Evolutionary conservation across 1,140 invertebrate genomes (phyloP), one percentile per base, ranked within the genome.

Genomic region (Ooceraea biroi): DNA sequence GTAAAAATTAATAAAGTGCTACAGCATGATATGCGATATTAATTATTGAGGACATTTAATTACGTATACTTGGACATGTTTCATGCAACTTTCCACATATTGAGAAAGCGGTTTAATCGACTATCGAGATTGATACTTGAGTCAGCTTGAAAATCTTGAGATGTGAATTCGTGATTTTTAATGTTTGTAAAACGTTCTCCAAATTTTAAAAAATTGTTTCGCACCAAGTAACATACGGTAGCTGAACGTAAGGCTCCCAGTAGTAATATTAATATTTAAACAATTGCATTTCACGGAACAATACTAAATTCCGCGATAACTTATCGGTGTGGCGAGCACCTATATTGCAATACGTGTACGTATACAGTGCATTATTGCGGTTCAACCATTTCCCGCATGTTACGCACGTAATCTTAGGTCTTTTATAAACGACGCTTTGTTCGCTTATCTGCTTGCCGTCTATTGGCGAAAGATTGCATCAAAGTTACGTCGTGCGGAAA

Each of bases 1-100:
- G 41, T 83, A 71, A 87, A 82, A 76, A 58, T 87, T 76, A 82
- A 85, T 74, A 25, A 83, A 57, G 12, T 66, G 84, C 14, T 25
- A 22, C n/a, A 36, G 65, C n/a, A 17, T 19, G 61, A 82, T 85
- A 84, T 73, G 57, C n/a, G 48, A 72, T 78, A 82, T 85, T 85
- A 83, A 87, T 86, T 85, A 86, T 87, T 63, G 48, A 58, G 71
- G 27, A 82, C 77, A 66, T 71, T 73, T 66, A 74, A 61, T 58
- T 17, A 69, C 17, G 19, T 22, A 27, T 41, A 71, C 44, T 27
- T 72, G 7, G 68, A 82, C 36, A 60, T 11, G 55, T 19, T 22
- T 85, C 58, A 63, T 19, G 71, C 57, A 19, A 57, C 68, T 73
- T 82, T 77, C 58, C 48, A 58, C 58, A 19, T 10, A 22, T 14